These are phyloP conservation scores for Phenganax stokvisi DNA, from an alignment of 92 coral and sea anemone species.

Conservation along the genomic window DNA sequence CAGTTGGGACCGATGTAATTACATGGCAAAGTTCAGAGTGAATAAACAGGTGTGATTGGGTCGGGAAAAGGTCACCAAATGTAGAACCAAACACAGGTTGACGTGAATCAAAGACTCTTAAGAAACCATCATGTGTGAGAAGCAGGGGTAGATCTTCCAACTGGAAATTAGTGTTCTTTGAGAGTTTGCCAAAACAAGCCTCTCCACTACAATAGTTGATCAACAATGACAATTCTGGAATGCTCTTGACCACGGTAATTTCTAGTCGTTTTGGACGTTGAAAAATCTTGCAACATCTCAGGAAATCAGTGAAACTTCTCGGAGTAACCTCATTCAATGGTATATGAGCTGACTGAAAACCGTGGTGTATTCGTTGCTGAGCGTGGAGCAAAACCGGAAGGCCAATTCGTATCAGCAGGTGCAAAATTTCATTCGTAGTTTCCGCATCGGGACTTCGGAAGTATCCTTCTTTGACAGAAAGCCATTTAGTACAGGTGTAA, in stretches of 20 bases:
- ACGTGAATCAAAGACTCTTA: constrained; percentile 47
- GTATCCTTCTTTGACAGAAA: constrained; percentile 14
- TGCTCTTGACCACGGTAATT: constrained; percentile 1
- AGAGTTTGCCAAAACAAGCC: not conserved
- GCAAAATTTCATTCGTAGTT: constrained; percentile 19
- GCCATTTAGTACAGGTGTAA: not conserved
- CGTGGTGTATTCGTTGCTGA: constrained; percentile 47
- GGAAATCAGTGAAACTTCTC: constrained; percentile 54
- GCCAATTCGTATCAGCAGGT: constrained; percentile 55
- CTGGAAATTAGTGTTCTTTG: not conserved
- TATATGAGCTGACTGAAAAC: constrained; percentile 58
- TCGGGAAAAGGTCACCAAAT: constrained; percentile 68
- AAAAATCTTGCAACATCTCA: constrained; percentile 43
- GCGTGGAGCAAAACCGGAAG: constrained; percentile 70
- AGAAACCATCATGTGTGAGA: constrained; percentile 71
- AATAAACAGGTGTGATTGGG: constrained; percentile 62
- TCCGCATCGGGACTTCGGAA: not conserved
- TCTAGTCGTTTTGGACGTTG: not conserved
- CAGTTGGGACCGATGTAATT: constrained; percentile 41
- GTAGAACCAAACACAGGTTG: constrained; percentile 46
- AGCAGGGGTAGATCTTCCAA: constrained; percentile 84
- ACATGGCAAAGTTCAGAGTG: constrained; percentile 55
- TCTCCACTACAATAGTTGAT: not conserved
- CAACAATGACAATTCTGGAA: constrained; percentile 6
- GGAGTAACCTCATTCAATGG: constrained; percentile 59